Percentiles rank a stretch among this genome's conserved stretches.
phyloP scores from a whole-genome alignment of 2,888 invertebrate genomes.

The Brenthis daphne region DNA sequence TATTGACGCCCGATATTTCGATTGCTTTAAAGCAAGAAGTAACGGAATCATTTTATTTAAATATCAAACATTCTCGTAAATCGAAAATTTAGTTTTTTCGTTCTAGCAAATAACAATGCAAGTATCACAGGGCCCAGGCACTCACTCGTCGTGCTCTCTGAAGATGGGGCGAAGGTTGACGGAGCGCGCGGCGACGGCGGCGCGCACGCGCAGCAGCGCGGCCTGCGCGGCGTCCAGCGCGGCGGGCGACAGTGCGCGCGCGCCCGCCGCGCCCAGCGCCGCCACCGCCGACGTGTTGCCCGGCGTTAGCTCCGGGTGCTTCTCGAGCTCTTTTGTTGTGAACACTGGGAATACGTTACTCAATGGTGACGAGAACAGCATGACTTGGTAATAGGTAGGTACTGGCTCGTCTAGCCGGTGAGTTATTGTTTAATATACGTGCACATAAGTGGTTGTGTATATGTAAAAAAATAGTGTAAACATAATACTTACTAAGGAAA shows the following conservation, averaged over 20 bases:
- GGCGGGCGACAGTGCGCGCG: constrained; percentile 51
- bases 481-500: too few species aligned
- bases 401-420: too few species aligned
- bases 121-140: not conserved
- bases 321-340: constrained; percentile 85
- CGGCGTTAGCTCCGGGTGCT: constrained; percentile 80
- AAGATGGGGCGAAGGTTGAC: constrained; percentile 86
- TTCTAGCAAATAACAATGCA: too few species aligned
- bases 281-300: constrained; percentile 65
- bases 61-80: not conserved
- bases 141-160: constrained; percentile 86
- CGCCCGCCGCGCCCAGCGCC: constrained; percentile 75
- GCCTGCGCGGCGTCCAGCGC: constrained; percentile 82
- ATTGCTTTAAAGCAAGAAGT: too few species aligned
- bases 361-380: not conserved
- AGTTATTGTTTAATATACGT: too few species aligned
- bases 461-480: too few species aligned
- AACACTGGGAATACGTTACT: constrained; percentile 74
- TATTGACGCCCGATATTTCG: too few species aligned
- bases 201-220: constrained; percentile 84
- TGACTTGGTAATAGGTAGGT: too few species aligned
- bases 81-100: too few species aligned
- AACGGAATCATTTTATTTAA: too few species aligned
- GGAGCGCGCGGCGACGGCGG: constrained; percentile 83
- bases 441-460: too few species aligned